Percentiles rank a stretch among this genome's conserved stretches.
phyloP scores from a whole-genome alignment of 1,140 invertebrate genomes.

The Diabrotica virgifera region DNA sequence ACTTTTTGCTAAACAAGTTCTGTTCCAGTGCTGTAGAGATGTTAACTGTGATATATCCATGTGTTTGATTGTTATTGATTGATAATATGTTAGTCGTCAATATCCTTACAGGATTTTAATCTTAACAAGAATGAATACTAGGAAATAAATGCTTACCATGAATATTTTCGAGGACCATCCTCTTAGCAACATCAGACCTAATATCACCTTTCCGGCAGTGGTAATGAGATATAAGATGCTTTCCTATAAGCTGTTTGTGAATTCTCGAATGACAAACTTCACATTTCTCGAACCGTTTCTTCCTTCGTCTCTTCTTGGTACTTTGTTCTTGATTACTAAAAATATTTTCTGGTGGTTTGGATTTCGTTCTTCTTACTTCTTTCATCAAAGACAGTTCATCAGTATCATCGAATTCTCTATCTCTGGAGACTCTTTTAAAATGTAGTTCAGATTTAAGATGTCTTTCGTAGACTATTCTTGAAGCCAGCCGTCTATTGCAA shows the following conservation, averaged over 20 bases:
- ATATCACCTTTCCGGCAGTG: slow-evolving; percentile 68
- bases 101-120: too few species aligned
- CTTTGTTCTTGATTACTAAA: slow-evolving; percentile 24
- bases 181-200: slow-evolving; percentile 52
- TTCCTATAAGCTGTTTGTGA: slow-evolving; percentile 67
- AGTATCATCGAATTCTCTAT: slow-evolving; percentile 59
- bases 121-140: too few species aligned
- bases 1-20: too few species aligned
- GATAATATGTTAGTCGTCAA: too few species aligned
- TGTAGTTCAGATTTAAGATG: slow-evolving; percentile 72
- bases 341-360: slow-evolving; percentile 36
- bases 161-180: slow-evolving; percentile 73
- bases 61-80: too few species aligned
- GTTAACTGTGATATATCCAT: too few species aligned
- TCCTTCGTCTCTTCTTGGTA: slow-evolving; percentile 49
- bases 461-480: slow-evolving; percentile 68
- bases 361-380: slow-evolving; percentile 34
- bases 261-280: slow-evolving; percentile 68
- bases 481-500: slow-evolving; percentile 71
- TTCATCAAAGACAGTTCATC: slow-evolving; percentile 41
- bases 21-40: too few species aligned
- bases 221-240: slow-evolving; percentile 80
- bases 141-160: slow-evolving; percentile 46
- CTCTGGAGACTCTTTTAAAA: slow-evolving; percentile 64
- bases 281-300: slow-evolving; percentile 60